These are phyloP conservation scores for Emydocephalus ijimae DNA, from an alignment of 2,113 vertebrate genomes.

Conservation along the genomic window DNA sequence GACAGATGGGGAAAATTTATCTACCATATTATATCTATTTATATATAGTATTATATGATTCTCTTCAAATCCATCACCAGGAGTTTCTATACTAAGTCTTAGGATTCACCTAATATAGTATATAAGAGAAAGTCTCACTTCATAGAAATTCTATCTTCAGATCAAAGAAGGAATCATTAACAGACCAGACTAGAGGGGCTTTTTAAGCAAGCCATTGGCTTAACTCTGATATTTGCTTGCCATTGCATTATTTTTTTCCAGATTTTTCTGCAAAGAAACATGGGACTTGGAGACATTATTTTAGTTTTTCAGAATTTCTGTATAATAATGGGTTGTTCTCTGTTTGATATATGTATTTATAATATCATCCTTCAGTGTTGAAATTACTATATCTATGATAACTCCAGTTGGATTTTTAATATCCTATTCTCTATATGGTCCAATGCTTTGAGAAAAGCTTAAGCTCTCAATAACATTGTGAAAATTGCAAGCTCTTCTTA, in stretches of 20 bases:
- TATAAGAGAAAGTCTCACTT: background rate
- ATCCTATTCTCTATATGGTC: background rate
- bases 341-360: background rate
- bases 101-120: background rate
- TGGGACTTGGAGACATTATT: background rate
- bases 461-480: background rate
- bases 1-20: background rate
- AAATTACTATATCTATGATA: accelerated
- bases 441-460: background rate
- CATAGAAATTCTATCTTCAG: accelerated
- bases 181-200: background rate
- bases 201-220: background rate
- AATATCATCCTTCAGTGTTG: background rate
- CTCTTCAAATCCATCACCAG: background rate
- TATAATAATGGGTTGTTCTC: background rate
- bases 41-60: background rate
- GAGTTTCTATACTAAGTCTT: background rate
- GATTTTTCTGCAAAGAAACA: slow-evolving; percentile 9
- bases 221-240: slow-evolving; percentile 24
- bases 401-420: background rate
- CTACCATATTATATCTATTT: background rate
- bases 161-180: slow-evolving; percentile 2
- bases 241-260: slow-evolving; percentile 11
- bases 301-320: background rate
- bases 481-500: background rate